These are phyloP conservation scores for Diabrotica balteata DNA, from an alignment of 2,888 invertebrate species.

Conservation along the genomic window DNA sequence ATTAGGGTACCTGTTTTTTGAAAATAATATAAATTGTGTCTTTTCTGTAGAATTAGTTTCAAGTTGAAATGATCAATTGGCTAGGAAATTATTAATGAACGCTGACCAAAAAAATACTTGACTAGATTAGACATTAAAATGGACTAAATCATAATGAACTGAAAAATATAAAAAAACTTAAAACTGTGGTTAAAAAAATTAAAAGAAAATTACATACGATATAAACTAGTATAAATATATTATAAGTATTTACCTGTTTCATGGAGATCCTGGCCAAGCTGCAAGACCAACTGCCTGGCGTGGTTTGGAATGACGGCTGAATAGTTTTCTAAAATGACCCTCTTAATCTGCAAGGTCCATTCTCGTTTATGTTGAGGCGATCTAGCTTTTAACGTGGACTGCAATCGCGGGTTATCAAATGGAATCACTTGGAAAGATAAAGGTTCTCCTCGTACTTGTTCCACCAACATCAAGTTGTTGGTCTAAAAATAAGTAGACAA, in stretches of 20 bases:
- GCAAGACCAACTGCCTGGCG: slow-evolving; percentile 90
- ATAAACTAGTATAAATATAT: too few relatives aligned
- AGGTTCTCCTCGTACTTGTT: slow-evolving; percentile 92
- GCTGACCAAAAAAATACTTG: too few relatives aligned
- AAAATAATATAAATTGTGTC: too few relatives aligned
- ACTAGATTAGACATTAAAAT: too few relatives aligned
- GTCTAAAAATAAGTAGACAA: slow-evolving; percentile 69
- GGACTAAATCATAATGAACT: too few relatives aligned
- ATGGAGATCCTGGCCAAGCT: slow-evolving; percentile 75
- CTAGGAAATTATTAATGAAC: too few relatives aligned
- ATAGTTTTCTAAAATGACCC: slow-evolving; percentile 94
- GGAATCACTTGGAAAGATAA: slow-evolving; percentile 96
- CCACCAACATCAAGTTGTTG: slow-evolving; percentile 96
- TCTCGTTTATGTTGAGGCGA: slow-evolving; percentile 86
- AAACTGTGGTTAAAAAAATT: too few relatives aligned
- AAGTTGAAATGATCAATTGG: too few relatives aligned
- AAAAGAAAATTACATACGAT: too few relatives aligned
- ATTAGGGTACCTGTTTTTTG: too few relatives aligned
- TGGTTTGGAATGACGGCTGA: slow-evolving; percentile 93
- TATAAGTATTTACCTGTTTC: slow-evolving; percentile 48
- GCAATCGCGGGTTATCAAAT: slow-evolving; percentile 91
- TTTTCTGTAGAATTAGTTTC: too few relatives aligned
- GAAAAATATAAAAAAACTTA: too few relatives aligned
- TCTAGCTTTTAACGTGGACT: slow-evolving; percentile 87
- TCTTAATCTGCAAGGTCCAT: slow-evolving; percentile 79